Evolutionary conservation across 2,113 vertebrate species (phyloP), one percentile per base, ranked within the genome.

Genomic region (Podocnemis expansa): DNA sequence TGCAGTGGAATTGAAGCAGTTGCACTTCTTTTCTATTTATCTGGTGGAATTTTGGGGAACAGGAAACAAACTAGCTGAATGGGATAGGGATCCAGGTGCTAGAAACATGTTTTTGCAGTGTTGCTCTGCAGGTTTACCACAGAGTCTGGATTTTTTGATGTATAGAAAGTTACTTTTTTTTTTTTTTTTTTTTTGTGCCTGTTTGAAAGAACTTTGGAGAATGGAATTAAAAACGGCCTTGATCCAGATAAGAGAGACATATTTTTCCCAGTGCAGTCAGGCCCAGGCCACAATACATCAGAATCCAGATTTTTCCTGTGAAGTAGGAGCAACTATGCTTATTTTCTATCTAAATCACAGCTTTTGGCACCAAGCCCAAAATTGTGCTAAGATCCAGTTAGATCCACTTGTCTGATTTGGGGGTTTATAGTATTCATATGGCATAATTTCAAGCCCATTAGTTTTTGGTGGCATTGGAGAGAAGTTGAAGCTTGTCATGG

Each of bases 181-280:
- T 75, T 24, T 5, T n/a, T n/a, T n/a, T n/a, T n/a, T n/a, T n/a
- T n/a, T n/a, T n/a, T n/a, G n/a, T n/a, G n/a, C 51, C 11, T 24
- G 13, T 83, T 17, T 84, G 4, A 2, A 5, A 5, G 2, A 22
- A 9, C 25, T 22, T 12, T 27, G 11, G 14, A 84, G 82, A 13
- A 22, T 73, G 56, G 16, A 5, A 10, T 54, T 67, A 38, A 67
- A 63, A 67, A 45, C 13, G 7, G 41, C 10, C 41, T 13, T 22
- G 41, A 45, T 45, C 70, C 24, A 27, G 6, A 0, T 27, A 78
- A 3, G 3, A 80, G 3, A 38, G 51, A 7, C 80, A 0, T 8
- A 82, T 94, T 84, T 47, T 82, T 80, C 45, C 19, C 82, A 84
- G 58, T 89, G 24, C 54, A 73, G 14, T 45, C 12, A 27, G 41